Base-by-base conservation (phyloP, 2,797 vertebrate genomes). In the Silurus aristotelis region DNA sequence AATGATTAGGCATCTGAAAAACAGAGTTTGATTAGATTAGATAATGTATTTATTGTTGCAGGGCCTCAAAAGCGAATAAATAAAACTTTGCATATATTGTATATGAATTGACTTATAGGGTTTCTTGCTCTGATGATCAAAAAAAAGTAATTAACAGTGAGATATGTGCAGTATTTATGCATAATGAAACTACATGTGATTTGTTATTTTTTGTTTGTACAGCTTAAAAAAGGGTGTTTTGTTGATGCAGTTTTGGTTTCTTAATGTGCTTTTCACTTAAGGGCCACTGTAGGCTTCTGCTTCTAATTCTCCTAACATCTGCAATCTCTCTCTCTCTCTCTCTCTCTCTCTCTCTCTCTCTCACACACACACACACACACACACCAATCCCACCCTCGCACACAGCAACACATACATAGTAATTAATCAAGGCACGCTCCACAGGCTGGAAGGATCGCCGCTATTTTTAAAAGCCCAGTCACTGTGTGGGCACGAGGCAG, bases 391-490 rank as follows among this genome's bases (percentile, higher is more conserved):
- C 90, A 87, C 70, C 89, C 91, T 86, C 92, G 87, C 91, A 85
- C 92, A 76, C 77, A 76, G 86, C 85, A 83, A 80, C 87, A 90
- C 88, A 91, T 92, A 93, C 92, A 89, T 92, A 94, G 94, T 95
- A 95, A 96, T 96, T 95, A 95, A 95, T 92, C 91, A 95, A 93
- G 86, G 78, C 82, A 80, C 76, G 82, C 81, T 80, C 91, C 92
- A 91, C 94, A 94, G 95, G 94, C 94, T 93, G 90, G 91, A 92
- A 89, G 90, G 90, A 92, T 92, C 86, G 89, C 86, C 87, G 92
- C 93, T 95, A 94, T 95, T 95, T 95, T 93, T 94, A 94, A 93
- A 87, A 88, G 91, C 89, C 87, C 85, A 88, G 87, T 92, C 92
- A 90, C 82, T 68, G 87, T 92, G 92, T 92, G 92, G 92, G 90